Evolutionary conservation across 2,888 invertebrate species (phyloP).

Genomic region (Chloromyia formosa): DNA sequence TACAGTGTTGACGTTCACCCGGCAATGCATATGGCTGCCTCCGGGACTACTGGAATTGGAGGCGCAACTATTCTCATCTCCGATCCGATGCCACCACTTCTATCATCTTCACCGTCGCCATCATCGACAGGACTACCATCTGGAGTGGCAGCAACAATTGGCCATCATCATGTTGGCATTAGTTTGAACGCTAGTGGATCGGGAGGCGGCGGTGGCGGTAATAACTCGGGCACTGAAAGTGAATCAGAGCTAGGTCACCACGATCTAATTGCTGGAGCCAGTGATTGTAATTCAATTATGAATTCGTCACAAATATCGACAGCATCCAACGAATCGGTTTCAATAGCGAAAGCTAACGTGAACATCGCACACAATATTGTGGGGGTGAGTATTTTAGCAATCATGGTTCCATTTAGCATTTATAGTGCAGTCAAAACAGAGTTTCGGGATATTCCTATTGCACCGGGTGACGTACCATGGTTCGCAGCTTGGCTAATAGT

Average conservation of each 20-base stretch:
- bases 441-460: too few species aligned
- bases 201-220: constrained; percentile 45
- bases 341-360: constrained; percentile 52
- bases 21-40: constrained; percentile 32
- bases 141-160: constrained; percentile 31
- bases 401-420: too few species aligned
- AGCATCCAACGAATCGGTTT: constrained; percentile 60
- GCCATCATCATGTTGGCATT: neutral
- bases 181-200: constrained; percentile 22
- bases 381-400: constrained; percentile 55
- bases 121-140: constrained; percentile 47
- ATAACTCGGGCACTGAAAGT: constrained; percentile 50
- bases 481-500: too few species aligned
- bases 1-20: constrained; percentile 12
- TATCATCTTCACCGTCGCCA: constrained; percentile 51
- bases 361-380: constrained; percentile 56
- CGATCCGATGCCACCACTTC: constrained; percentile 53
- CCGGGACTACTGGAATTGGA: constrained; percentile 40
- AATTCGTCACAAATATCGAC: constrained; percentile 64
- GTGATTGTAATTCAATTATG: constrained; percentile 62
- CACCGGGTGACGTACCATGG: too few species aligned
- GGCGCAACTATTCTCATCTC: constrained; percentile 56
- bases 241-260: constrained; percentile 50
- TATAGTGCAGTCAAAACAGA: too few species aligned
- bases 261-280: constrained; percentile 49